Base-by-base conservation (phyloP, 2,888 invertebrate species). In the Acanthosoma haemorrhoidale region DNA sequence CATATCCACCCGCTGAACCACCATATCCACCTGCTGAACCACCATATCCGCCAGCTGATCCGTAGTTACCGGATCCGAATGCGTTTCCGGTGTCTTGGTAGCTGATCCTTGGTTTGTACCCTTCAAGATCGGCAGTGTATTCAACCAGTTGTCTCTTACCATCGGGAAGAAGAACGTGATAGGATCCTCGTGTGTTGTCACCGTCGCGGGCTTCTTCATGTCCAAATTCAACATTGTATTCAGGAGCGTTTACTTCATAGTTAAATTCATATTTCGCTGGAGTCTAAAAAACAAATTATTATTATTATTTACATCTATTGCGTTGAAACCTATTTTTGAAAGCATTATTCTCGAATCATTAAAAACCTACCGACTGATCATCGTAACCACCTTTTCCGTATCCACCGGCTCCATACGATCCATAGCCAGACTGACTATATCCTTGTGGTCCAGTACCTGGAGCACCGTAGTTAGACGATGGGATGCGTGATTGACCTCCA, bases 231-330 rank as follows among this genome's bases (percentile, higher is more conserved):
- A 87, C 87, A 79, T 90, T 90, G 80, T 87, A 87, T 82, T 88
- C 86, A 76, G 85, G 84, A 80, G 91, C 91, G 78, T 90, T 89
- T 77, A 92, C 92, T 81, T 91, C 88, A 82, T 91, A 92, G 79
- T 87, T 88, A 84, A 91, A 92, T 82, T 91, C 88, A 82, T 92
- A 92, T 81, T 91, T 90, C 75, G 91, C 91, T 75, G 91, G 91
- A 81, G 87, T 91, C 91, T 92, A 78, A 57, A 78, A 77, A 67
- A 43, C 11, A 64, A 3, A 21, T 4, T 39, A 5, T 8, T 5
- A n/a, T 25, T 32, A 25, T n/a, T 16, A 21, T 16, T 51, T n/a
- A n/a, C n/a, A n/a, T n/a, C n/a, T n/a, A n/a, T n/a, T n/a, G n/a
- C n/a, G n/a, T n/a, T n/a, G n/a, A n/a, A n/a, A n/a, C n/a, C n/a